A percentile compares a stretch with the other conserved stretches of the same genome.
Conservation (phyloP, 2,797 vertebrate species). For the Morelia viridis region DNA sequence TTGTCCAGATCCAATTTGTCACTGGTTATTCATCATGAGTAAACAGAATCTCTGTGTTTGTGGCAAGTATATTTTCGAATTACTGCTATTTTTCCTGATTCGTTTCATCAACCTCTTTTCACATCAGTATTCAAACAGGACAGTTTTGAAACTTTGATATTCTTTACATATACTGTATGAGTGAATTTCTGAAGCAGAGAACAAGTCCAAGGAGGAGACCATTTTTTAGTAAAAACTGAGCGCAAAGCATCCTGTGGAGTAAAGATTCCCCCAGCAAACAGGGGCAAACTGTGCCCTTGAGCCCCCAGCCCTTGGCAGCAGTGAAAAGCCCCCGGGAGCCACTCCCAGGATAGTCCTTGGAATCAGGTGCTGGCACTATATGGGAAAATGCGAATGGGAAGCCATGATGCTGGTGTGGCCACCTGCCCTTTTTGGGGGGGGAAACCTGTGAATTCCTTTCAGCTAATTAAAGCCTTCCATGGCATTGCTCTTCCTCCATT, state of each 20-base stretch:
- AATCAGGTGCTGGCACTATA: background rate
- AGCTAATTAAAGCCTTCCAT: too few species aligned
- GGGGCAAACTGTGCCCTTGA: background rate
- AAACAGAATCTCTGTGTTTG: background rate
- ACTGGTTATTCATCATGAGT: background rate
- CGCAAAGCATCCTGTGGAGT: background rate
- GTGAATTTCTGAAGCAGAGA: background rate
- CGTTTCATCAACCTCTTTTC: background rate
- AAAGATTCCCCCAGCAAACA: background rate
- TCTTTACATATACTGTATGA: background rate
- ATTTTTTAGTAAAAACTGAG: background rate
- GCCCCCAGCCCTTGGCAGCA: background rate
- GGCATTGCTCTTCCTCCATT: too few species aligned
- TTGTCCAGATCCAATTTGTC: background rate
- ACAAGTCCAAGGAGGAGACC: background rate
- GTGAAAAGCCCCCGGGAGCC: background rate
- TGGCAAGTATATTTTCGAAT: background rate
- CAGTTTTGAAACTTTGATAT: background rate
- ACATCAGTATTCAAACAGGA: background rate
- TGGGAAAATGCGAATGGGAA: background rate
- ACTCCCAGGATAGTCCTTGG: background rate
- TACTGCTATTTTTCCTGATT: background rate
- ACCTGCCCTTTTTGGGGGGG: too few species aligned
- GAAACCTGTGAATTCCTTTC: too few species aligned
- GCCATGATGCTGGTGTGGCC: background rate